A percentile compares a stretch with the other conserved stretches of the same genome.
Evolutionary conservation across 2,113 vertebrate species (phyloP).

Genomic region (Baryphthengus martii): DNA sequence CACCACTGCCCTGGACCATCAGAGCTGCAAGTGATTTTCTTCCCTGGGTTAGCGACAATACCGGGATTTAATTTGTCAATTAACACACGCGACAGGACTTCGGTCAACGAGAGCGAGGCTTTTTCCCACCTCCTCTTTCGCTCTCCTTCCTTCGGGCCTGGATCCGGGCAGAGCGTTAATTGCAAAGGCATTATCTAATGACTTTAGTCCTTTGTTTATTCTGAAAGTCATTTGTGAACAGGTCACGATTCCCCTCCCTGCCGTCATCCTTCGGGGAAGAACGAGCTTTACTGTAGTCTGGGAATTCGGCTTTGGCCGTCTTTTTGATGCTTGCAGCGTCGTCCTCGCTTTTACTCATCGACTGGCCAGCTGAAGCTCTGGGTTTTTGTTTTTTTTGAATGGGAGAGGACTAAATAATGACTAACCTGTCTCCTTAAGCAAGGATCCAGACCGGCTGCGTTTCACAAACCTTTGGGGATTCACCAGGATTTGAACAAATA

Average conservation of each 20-base stretch:
- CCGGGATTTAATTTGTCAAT: neutral
- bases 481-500: neutral
- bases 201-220: neutral
- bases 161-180: neutral
- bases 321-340: neutral
- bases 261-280: neutral
- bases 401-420: neutral
- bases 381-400: neutral
- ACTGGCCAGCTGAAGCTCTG: neutral
- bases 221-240: neutral
- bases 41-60: fast-evolving
- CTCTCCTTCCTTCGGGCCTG: neutral
- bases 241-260: neutral
- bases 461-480: neutral
- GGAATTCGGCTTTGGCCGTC: neutral
- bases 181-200: neutral
- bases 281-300: neutral
- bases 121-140: neutral
- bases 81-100: fast-evolving
- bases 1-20: fast-evolving
- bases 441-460: neutral
- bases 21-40: neutral
- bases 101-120: neutral
- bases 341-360: neutral
- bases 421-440: neutral